These are phyloP conservation scores for Accipiter superciliosus DNA, from an alignment of 2,797 vertebrate genomes.

Conservation along the genomic window DNA sequence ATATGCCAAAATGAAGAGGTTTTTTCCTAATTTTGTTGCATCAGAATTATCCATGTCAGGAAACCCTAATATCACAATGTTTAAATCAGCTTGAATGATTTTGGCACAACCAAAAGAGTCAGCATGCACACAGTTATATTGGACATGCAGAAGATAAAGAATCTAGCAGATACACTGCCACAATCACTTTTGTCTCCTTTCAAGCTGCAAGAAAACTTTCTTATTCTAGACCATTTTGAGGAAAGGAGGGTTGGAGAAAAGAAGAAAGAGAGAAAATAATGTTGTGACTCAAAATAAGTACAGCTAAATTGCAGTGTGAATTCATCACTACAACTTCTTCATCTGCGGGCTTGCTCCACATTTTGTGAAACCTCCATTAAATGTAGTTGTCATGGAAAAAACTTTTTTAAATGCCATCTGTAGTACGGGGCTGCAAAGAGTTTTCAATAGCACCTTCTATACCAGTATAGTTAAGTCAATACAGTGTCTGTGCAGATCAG, in stretches of 20 bases:
- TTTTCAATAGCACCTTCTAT: background rate
- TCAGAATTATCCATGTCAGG: background rate
- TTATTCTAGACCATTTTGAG: background rate
- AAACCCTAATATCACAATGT: background rate
- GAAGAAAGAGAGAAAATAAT: background rate
- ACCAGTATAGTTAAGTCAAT: background rate
- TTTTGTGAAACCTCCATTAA: background rate
- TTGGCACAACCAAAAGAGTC: background rate
- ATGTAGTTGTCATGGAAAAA: background rate
- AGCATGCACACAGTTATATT: background rate
- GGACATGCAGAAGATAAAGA: background rate
- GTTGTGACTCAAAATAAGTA: background rate
- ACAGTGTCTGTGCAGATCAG: background rate
- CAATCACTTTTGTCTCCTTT: background rate
- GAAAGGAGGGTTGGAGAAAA: background rate
- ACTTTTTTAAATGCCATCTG: background rate
- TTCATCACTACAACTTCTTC: background rate
- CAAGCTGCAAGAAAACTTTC: background rate
- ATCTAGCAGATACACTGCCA: background rate
- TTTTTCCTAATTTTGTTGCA: background rate
- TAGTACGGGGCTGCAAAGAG: accelerated
- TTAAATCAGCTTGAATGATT: background rate
- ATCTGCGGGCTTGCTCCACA: background rate
- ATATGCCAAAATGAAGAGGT: background rate
- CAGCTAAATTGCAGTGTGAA: background rate